phyloP scores from a whole-genome alignment of 2,888 invertebrate genomes.

The Arge pagana region DNA sequence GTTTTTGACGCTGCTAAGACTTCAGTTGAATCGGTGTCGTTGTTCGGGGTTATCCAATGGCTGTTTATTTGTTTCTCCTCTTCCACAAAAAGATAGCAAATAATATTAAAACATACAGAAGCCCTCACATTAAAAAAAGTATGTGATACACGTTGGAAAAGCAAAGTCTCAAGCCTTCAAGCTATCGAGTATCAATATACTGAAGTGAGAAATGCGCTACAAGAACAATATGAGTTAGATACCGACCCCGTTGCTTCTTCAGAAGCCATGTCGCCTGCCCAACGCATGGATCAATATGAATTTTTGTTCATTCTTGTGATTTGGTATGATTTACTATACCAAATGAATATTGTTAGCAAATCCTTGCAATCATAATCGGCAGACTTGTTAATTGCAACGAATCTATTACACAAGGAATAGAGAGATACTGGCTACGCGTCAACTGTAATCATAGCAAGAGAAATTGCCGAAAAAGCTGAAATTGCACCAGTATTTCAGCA shows the following conservation, averaged over 20 bases:
- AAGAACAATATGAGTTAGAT: neutral
- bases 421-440: too few relatives aligned
- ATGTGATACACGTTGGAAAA: constrained; percentile 32
- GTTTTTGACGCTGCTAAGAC: constrained; percentile 27
- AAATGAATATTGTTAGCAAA: constrained; percentile 22
- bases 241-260: neutral
- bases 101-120: too few relatives aligned
- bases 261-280: neutral
- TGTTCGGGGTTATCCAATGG: constrained; percentile 27
- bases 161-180: constrained; percentile 23
- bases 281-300: neutral
- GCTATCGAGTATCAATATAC: constrained; percentile 26
- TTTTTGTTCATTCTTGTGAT: neutral
- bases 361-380: constrained; percentile 32
- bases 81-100: too few relatives aligned
- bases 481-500: too few relatives aligned
- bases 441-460: too few relatives aligned
- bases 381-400: too few relatives aligned
- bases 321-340: constrained; percentile 19
- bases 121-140: constrained; percentile 28
- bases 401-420: too few relatives aligned
- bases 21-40: constrained; percentile 26
- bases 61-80: constrained; percentile 24
- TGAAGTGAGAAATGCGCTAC: constrained; percentile 7
- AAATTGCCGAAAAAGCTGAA: too few relatives aligned